Base-by-base conservation (phyloP, 2,113 vertebrate genomes). In the Semicossyphus pulcher region DNA sequence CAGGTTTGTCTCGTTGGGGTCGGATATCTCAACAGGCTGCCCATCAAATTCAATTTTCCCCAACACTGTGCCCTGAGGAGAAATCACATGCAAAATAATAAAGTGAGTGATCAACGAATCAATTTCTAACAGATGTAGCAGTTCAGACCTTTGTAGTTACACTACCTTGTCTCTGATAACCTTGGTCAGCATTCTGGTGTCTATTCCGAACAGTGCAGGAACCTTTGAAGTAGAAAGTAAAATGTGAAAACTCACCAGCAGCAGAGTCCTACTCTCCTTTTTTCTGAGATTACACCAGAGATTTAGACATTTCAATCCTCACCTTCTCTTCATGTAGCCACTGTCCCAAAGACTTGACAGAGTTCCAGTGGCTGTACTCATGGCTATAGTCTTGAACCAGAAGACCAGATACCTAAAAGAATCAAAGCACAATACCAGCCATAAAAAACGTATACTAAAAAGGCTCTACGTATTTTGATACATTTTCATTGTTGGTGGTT, bases 1-100 rank as follows among this genome's bases (percentile, higher is more conserved):
- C 60, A 99, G 89, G 84, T 99, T 99, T 71, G 91, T 89, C 41
- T 94, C 89, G 79, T 97, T 97, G 73, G 97, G 97, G 82, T 99
- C 95, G 67, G 83, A 80, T 79, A 98, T 96, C 57, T 96, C 94
- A 68, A 97, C 85, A 1, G 95, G 91, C 4, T 97, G 94, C 45
- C 96, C 97, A 73, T 97, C 97, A 94, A 98, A 97, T 89, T 99
- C 96, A 85, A 99, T 98, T 91, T 99, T 98, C 18, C 96, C 97
- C 85, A 99, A 94, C 72, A 96, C 83, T 0, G 94, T 98, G 21
- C 96, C 97, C 97, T 99, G 85, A 78, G 26, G 37, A 78, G 7
- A 53, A 75, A 69, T 4, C 41, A 52, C 7, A 31, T 5, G 18
- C 18, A 42, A 18, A 51, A 21, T 0, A 6, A n/a, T 11, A 26